Base-by-base conservation (phyloP, 2,113 vertebrate genomes). In the Lagopus leucura region DNA sequence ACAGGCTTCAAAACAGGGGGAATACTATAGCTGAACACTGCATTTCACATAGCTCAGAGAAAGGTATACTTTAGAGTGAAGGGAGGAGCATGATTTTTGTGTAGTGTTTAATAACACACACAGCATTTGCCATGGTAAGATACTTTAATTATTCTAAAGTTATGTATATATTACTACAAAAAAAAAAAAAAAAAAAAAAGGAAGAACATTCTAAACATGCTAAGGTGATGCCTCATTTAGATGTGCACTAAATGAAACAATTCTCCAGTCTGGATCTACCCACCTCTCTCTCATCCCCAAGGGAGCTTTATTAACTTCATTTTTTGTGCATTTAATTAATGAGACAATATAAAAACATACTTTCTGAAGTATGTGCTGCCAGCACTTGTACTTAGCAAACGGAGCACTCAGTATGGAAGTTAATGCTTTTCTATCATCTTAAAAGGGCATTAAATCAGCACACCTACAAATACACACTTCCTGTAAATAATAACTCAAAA, bases 401-500 rank as follows among this genome's bases (percentile, higher is more conserved):
- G 24, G 17, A 89, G 22, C 5, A 50, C 24, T 80, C 48, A 22
- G 32, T 55, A 54, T 61, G 34, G 63, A 95, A 95, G 24, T 74
- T 93, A 83, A 82, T 43, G 34, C 4, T 88, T 77, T 76, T 77
- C 36, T 74, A 30, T 55, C 11, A 20, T 94, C 66, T 83, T 38
- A 52, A 2, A 71, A 77, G 61, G 47, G 45, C 55, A 88, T 80
- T 93, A 92, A 66, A 93, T 85, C 81, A 95, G 28, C 36, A 84
- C 40, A 87, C 32, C 71, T 73, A 82, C 58, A 82, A 93, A 48
- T 32, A 66, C 21, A 70, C 25, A 48, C 21, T 81, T 90, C 52
- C 38, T 64, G 64, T 83, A 84, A 92, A 92, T 83, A 72, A 88
- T 58, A 94, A 90, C 93, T 85, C 55, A 92, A 93, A 87, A 13